Conservation (phyloP, 92 coral and sea anemone species). For the Epizoanthus ramosus region DNA sequence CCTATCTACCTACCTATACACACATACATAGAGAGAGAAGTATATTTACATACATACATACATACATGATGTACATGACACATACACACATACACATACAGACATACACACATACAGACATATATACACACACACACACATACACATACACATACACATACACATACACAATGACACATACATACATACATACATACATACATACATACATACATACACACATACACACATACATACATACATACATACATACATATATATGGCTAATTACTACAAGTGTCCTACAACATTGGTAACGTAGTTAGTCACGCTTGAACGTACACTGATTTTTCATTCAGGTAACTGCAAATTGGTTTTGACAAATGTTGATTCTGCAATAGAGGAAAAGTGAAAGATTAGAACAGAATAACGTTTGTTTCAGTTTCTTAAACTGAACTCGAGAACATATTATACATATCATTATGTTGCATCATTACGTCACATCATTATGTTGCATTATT, state of each 20-base stretch:
- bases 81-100: background rate
- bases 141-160: too few relatives aligned
- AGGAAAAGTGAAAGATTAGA: background rate
- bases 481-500: too few relatives aligned
- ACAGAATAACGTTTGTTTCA: background rate
- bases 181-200: too few relatives aligned
- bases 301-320: background rate
- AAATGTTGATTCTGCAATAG: slow-evolving; percentile 15
- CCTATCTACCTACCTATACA: background rate
- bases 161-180: too few relatives aligned
- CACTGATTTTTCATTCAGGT: slow-evolving; percentile 24
- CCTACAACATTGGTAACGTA: too few relatives aligned
- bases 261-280: too few relatives aligned
- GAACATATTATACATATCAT: too few relatives aligned
- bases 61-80: background rate
- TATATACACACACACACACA: too few relatives aligned
- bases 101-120: background rate
- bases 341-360: slow-evolving; percentile 33
- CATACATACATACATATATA: too few relatives aligned
- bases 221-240: too few relatives aligned
- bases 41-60: background rate
- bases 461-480: too few relatives aligned
- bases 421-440: background rate
- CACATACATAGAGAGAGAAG: background rate
- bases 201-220: too few relatives aligned